Conservation (phyloP, 2,888 invertebrate species). For the Philhelius pedissequus region DNA sequence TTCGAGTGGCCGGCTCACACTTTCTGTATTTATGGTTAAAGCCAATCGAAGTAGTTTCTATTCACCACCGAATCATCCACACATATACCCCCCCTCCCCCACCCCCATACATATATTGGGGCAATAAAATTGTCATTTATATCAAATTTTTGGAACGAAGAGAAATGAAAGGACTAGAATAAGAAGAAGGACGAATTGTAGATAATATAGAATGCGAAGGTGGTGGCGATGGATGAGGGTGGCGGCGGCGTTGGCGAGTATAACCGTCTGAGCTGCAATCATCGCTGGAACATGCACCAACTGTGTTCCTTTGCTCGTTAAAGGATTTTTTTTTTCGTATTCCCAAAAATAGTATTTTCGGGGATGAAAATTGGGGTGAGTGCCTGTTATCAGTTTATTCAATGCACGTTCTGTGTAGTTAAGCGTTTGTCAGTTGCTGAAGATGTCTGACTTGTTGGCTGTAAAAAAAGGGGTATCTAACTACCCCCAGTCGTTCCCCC, state of each 20-base stretch:
- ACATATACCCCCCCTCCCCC: too few species aligned
- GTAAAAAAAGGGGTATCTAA: not conserved
- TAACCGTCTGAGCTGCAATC: constrained; percentile 59
- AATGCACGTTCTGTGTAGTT: constrained; percentile 63
- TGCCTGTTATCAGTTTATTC: constrained; percentile 60
- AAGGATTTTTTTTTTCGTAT: not conserved
- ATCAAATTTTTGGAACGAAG: constrained; percentile 38
- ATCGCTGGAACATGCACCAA: constrained; percentile 49
- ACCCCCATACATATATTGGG: not conserved
- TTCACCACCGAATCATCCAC: not conserved
- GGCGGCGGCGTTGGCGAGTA: not conserved
- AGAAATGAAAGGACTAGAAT: not conserved
- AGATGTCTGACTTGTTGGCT: constrained; percentile 55
- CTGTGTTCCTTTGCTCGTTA: constrained; percentile 54
- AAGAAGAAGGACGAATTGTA: not conserved
- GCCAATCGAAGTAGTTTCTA: not conserved
- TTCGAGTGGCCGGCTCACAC: not conserved
- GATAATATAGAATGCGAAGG: not conserved
- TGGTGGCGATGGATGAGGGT: too few species aligned
- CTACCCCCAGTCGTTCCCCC: not conserved
- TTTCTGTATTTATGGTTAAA: not conserved
- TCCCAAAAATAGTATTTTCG: not conserved
- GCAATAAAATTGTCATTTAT: constrained; percentile 65
- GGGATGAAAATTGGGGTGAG: not conserved
- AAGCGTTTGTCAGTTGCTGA: constrained; percentile 63